Base-by-base conservation (phyloP, 2,113 vertebrate genomes). In the Cryptotis parvus region DNA sequence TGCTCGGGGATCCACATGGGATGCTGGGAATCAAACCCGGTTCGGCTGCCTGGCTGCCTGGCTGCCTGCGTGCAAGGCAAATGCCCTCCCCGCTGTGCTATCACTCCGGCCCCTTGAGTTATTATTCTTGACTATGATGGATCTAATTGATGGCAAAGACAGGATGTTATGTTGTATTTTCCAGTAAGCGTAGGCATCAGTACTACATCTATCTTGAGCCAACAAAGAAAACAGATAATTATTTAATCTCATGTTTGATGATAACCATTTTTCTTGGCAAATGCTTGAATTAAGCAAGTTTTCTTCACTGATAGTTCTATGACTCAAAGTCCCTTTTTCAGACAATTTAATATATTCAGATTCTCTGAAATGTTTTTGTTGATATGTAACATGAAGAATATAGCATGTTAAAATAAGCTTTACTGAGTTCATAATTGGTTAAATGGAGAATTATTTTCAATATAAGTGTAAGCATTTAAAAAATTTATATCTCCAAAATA, bases 201-300 rank as follows among this genome's bases (percentile, higher is more conserved):
- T 2, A 26, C 37, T 91, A 35, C 39, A 92, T 94, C 68, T 89
- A 12, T 90, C 66, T 88, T 90, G 78, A 94, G 73, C 26, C 68
- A 92, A n/a, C 37, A 90, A 72, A 90, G 58, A 91, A 94, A 94
- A 90, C 84, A 93, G 74, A 72, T 85, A 90, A 91, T 92, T 90
- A 78, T 89, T 95, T 85, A 94, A 85, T 93, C 58, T 85, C 26
- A 3, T 94, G 82, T 94, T 96, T 96, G 87, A 84, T 94, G 78
- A 94, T 87, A 94, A 87, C 22, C 26, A 7, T 86, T 92, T 89
- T 83, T 92, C 90, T 92, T 95, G 84, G 58, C 84, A 94, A 79
- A 89, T 91, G 43, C 37, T 94, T 83, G 39, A 66, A 90, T 89
- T 91, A 83, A 74, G 41, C 85, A 91, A 78, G 27, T 92, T 95